Evolutionary conservation across 2,888 invertebrate species (phyloP).

Genomic region (Drosophila cracens): DNA sequence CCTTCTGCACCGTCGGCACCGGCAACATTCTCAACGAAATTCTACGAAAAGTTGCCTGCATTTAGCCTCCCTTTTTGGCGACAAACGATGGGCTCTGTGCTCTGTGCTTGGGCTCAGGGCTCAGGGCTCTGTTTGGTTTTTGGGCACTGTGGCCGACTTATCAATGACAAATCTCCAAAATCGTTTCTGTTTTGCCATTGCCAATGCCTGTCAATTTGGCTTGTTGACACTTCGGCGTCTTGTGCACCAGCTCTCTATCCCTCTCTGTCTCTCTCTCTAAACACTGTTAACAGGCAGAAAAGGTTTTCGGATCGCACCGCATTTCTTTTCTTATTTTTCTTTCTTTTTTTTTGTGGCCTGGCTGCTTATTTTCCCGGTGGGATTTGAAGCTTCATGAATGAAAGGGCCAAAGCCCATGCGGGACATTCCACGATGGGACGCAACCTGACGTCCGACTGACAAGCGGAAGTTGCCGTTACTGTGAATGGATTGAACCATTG

Average conservation of each 20-base stretch:
- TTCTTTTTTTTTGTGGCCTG: constrained; percentile 35
- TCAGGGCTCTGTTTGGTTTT: constrained; percentile 17
- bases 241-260: constrained; percentile 35
- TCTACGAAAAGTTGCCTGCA: constrained; percentile 65
- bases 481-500: constrained; percentile 35
- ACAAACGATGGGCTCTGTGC: constrained; percentile 4
- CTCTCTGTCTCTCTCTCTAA: not conserved
- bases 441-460: constrained; percentile 47
- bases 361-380: constrained; percentile 76
- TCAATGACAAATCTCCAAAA: constrained; percentile 81
- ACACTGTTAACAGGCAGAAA: constrained; percentile 36
- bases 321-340: constrained; percentile 48
- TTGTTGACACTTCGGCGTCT: constrained; percentile 76
- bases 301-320: constrained; percentile 58
- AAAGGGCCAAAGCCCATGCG: constrained; percentile 58
- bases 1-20: constrained; percentile 26
- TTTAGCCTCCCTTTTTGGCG: constrained; percentile 53
- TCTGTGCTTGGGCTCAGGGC: not conserved
- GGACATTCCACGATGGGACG: constrained; percentile 39
- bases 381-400: constrained; percentile 76
- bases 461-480: constrained; percentile 71
- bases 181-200: constrained; percentile 72
- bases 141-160: constrained; percentile 70
- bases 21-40: constrained; percentile 50
- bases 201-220: constrained; percentile 76